A percentile compares a stretch with the other conserved stretches of the same genome.
These are phyloP conservation scores for Coenonympha glycerion DNA, from an alignment of 2,888 invertebrate species.

Conservation along the genomic window DNA sequence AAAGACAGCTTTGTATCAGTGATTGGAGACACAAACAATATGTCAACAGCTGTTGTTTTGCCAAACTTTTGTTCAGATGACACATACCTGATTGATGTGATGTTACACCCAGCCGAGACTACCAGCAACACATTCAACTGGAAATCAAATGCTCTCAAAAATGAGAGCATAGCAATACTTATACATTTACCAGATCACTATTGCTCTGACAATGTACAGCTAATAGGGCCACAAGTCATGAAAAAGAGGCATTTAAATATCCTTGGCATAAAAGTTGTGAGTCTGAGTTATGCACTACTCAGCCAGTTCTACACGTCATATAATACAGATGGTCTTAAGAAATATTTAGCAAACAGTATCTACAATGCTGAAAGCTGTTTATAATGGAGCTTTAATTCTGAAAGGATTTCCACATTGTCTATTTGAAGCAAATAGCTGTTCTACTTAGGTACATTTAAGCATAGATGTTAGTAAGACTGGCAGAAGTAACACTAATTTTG, in stretches of 20 bases:
- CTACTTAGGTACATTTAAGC: too few species aligned
- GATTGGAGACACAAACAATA: conserved; percentile 60
- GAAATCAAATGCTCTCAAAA: conserved; percentile 55
- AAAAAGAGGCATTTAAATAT: conserved; percentile 77
- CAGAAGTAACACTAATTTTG: too few species aligned
- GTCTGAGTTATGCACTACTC: conserved; percentile 72
- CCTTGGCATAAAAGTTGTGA: conserved; percentile 78
- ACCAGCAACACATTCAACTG: conserved; percentile 59
- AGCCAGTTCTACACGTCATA: conserved; percentile 62
- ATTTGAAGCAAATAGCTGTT: too few species aligned
- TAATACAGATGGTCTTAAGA: conserved; percentile 62
- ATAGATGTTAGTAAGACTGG: too few species aligned
- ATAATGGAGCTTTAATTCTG: background rate
- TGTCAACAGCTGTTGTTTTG: conserved; percentile 70
- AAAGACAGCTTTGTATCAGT: conserved; percentile 56
- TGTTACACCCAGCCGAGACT: conserved; percentile 70
- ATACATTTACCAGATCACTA: conserved; percentile 81
- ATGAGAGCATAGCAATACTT: conserved; percentile 74
- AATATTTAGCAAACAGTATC: conserved; percentile 70
- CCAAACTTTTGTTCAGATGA: conserved; percentile 74
- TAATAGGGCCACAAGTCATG: conserved; percentile 80
- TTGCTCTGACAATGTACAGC: conserved; percentile 70
- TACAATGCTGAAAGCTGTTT: conserved; percentile 26
- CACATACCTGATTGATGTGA: conserved; percentile 77
- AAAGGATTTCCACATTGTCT: too few species aligned